phyloP scores from a whole-genome alignment of 2,888 invertebrate species.

The Thymelicus sylvestris region DNA sequence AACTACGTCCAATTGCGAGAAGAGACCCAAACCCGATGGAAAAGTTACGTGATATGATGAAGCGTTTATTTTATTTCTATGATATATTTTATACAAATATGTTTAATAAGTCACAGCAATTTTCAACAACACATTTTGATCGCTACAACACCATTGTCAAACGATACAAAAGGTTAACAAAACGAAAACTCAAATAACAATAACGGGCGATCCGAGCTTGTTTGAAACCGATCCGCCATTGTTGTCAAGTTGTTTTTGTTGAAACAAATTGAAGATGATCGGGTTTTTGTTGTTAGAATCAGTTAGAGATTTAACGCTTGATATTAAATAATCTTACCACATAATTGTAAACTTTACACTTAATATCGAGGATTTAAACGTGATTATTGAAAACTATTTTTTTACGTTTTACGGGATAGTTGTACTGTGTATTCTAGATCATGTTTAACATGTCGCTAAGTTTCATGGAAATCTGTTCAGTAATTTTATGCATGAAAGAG shows the following conservation, averaged over 20 bases:
- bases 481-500: no score
- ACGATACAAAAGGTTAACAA: conserved; percentile 31
- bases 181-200: conserved; percentile 32
- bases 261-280: conserved; percentile 31
- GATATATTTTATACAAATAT: conserved; percentile 10
- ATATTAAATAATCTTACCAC: conserved; percentile 1
- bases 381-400: no score
- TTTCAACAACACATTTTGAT: conserved; percentile 23
- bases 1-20: no score
- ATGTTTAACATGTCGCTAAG: no score
- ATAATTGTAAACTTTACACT: background rate
- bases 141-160: conserved; percentile 23
- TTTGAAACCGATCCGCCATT: conserved; percentile 33
- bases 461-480: no score
- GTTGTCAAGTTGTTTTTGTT: conserved; percentile 31
- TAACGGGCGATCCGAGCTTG: conserved; percentile 27
- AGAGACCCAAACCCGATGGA: no score
- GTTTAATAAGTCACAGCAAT: conserved; percentile 6
- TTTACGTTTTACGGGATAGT: no score
- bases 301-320: conserved; percentile 10
- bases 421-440: no score
- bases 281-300: conserved; percentile 22
- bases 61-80: background rate
- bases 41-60: no score
- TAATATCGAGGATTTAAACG: no score